A percentile compares a stretch with the other conserved stretches of the same genome.
Conservation (phyloP, 2,888 invertebrate species). For the Marronus borbonicus region DNA sequence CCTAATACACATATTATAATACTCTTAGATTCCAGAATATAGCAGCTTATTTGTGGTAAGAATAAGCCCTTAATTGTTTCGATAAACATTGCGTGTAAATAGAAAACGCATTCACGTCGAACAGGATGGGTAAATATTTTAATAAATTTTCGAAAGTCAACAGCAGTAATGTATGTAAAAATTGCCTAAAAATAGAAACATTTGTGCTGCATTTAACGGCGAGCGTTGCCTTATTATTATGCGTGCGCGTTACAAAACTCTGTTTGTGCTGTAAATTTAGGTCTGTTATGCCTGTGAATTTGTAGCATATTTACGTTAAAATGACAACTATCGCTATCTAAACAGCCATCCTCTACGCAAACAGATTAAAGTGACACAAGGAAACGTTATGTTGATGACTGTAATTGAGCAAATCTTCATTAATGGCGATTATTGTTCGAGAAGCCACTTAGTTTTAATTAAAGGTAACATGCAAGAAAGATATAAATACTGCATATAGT, state of each 20-base stretch:
- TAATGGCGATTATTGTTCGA: constrained; percentile 12
- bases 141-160: constrained; percentile 47
- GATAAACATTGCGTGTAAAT: constrained; percentile 33
- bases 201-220: constrained; percentile 42
- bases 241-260: constrained; percentile 41
- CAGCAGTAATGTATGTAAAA: constrained; percentile 38
- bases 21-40: constrained; percentile 38
- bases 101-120: constrained; percentile 40
- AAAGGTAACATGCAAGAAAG: constrained; percentile 28
- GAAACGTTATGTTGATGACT: constrained; percentile 44
- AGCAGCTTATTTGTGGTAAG: constrained; percentile 37
- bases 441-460: constrained; percentile 22
- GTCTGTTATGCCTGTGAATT: constrained; percentile 42
- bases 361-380: constrained; percentile 41
- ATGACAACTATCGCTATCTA: constrained; percentile 42
- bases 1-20: constrained; percentile 38
- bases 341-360: constrained; percentile 34
- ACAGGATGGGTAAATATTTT: constrained; percentile 37
- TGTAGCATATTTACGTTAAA: constrained; percentile 43
- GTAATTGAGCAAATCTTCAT: constrained; percentile 48
- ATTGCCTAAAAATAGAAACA: constrained; percentile 45
- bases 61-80: constrained; percentile 35
- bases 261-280: constrained; percentile 45
- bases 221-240: constrained; percentile 20
- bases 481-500: neutral